These are phyloP conservation scores for Ophioninae sp. DNA, from an alignment of 2,888 invertebrate species.

Conservation along the genomic window DNA sequence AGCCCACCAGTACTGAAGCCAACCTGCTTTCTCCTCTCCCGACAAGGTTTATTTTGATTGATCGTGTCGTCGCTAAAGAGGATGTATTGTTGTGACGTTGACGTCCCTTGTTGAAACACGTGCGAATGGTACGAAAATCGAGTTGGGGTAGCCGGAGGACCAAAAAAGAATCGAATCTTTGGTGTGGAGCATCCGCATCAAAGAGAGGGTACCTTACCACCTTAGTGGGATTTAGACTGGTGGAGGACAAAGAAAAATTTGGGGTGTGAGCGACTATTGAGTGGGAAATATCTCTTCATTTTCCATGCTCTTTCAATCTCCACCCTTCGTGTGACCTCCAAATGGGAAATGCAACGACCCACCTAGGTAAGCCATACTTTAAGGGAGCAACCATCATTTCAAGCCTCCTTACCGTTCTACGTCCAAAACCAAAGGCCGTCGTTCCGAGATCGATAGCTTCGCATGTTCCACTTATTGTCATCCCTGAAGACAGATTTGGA, in stretches of 20 bases:
- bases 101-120: slow-evolving; percentile 66
- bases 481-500: slow-evolving; percentile 36
- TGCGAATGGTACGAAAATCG: slow-evolving; percentile 57
- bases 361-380: slow-evolving; percentile 31
- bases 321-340: background rate
- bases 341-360: slow-evolving; percentile 27
- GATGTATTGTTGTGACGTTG: slow-evolving; percentile 77
- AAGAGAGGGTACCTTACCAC: slow-evolving; percentile 1
- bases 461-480: slow-evolving; percentile 13
- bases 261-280: slow-evolving; percentile 50
- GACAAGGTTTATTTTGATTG: slow-evolving; percentile 77
- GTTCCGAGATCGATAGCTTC: slow-evolving; percentile 54
- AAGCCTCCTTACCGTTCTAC: slow-evolving; percentile 31
- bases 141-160: background rate
- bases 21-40: slow-evolving; percentile 74
- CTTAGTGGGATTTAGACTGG: slow-evolving; percentile 73
- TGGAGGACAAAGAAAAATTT: slow-evolving; percentile 78
- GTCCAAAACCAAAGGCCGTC: slow-evolving; percentile 39
- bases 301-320: slow-evolving; percentile 60
- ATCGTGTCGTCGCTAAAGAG: slow-evolving; percentile 77
- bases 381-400: slow-evolving; percentile 41
- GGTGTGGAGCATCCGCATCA: slow-evolving; percentile 79
- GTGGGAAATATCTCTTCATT: slow-evolving; percentile 70
- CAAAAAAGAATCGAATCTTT: slow-evolving; percentile 34
- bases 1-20: slow-evolving; percentile 66